Evolutionary conservation across 2,113 vertebrate genomes (phyloP).

Genomic region (Notothenia rossii): DNA sequence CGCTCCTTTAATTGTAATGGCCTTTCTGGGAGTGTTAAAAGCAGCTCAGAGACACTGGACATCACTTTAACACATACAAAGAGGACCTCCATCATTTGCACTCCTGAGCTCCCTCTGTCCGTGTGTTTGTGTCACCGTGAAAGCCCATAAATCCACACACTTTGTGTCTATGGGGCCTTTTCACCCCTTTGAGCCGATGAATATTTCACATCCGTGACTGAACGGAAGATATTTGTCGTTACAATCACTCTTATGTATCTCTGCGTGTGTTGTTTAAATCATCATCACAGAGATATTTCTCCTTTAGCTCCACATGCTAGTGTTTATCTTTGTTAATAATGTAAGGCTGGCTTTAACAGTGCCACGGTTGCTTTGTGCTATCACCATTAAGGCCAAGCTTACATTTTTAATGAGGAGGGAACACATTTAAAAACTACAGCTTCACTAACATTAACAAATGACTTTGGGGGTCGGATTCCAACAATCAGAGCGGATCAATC

Average conservation of each 20-base stretch:
- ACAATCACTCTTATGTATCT: not conserved
- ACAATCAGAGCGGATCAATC: constrained; percentile 57
- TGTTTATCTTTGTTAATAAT: constrained; percentile 76
- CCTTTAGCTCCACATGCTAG: constrained; percentile 54
- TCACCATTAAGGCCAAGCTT: constrained; percentile 70
- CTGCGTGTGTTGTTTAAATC: constrained; percentile 16
- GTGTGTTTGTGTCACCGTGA: constrained; percentile 28
- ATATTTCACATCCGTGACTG: not conserved
- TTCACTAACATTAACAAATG: constrained; percentile 69
- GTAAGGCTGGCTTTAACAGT: constrained; percentile 62
- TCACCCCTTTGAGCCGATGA: not conserved
- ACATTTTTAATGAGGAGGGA: constrained; percentile 77
- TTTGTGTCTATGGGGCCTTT: constrained; percentile 18
- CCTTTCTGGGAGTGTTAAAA: constrained; percentile 70
- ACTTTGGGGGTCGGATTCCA: constrained; percentile 28
- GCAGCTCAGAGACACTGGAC: constrained; percentile 69
- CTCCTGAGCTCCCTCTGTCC: constrained; percentile 16
- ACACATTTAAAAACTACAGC: constrained; percentile 53
- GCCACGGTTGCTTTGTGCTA: constrained; percentile 54
- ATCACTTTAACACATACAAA: constrained; percentile 68
- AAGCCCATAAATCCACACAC: constrained; percentile 41
- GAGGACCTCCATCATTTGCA: constrained; percentile 53
- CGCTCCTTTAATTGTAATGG: constrained; percentile 71
- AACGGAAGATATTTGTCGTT: not conserved
- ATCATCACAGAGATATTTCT: constrained; percentile 19